phyloP scores from a whole-genome alignment of 2,888 invertebrate species.

The Oasisia sp. region DNA sequence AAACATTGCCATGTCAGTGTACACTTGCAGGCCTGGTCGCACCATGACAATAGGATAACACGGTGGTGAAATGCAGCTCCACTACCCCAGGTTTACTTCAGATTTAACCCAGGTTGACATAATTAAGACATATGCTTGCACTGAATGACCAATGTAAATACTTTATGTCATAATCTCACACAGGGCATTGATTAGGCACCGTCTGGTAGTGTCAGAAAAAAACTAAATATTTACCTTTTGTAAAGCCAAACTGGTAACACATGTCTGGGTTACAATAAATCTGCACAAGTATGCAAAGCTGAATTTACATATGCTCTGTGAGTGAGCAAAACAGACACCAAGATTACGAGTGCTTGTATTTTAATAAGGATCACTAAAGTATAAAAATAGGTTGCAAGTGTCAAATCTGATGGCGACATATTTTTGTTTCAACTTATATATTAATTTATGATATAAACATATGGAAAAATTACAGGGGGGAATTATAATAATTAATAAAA shows the following conservation, averaged over 20 bases:
- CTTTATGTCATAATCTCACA: not conserved
- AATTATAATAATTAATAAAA: no score
- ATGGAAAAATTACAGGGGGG: no score
- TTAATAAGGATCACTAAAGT: no score
- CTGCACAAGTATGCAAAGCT: not conserved
- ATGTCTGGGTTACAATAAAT: not conserved
- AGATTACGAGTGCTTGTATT: no score
- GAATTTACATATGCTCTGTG: not conserved
- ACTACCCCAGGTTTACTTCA: not conserved
- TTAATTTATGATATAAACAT: no score
- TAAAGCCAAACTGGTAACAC: not conserved
- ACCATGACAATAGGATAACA: constrained; percentile 17
- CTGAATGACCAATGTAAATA: constrained; percentile 1
- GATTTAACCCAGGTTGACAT: constrained; percentile 3
- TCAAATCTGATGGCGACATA: not conserved
- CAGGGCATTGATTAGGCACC: not conserved
- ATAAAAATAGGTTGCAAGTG: not conserved
- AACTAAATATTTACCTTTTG: not conserved
- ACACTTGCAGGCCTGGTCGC: not conserved
- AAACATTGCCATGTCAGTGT: no score
- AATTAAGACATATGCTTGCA: not conserved
- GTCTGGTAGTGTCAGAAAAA: not conserved
- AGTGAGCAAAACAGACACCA: no score
- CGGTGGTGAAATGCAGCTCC: not conserved
- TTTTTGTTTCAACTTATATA: not conserved